These are phyloP conservation scores for Megaleporinus macrocephalus DNA, from an alignment of 2,113 vertebrate genomes.

Conservation along the genomic window DNA sequence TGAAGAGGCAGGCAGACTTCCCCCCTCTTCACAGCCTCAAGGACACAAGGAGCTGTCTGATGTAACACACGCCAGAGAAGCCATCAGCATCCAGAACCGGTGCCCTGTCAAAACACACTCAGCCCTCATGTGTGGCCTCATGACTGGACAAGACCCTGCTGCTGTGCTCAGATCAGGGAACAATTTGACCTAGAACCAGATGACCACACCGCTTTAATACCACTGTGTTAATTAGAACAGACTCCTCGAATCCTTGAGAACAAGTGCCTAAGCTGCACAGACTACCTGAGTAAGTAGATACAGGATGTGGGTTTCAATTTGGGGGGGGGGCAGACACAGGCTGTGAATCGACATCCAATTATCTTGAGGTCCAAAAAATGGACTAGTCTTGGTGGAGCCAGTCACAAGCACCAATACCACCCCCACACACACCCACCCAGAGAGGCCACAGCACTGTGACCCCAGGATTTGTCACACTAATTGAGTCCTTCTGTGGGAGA, in stretches of 20 bases:
- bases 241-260: slow-evolving; percentile 31
- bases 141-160: slow-evolving; percentile 43
- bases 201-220: slow-evolving; percentile 15
- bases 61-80: slow-evolving; percentile 38
- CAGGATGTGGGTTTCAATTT: slow-evolving; percentile 74
- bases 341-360: slow-evolving; percentile 76
- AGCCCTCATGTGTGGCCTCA: slow-evolving; percentile 35
- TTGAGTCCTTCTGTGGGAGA: slow-evolving; percentile 52
- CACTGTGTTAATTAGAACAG: slow-evolving; percentile 27
- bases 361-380: slow-evolving; percentile 73
- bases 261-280: slow-evolving; percentile 32
- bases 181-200: slow-evolving; percentile 31
- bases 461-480: slow-evolving; percentile 61
- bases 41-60: slow-evolving; percentile 65
- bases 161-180: slow-evolving; percentile 21
- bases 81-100: slow-evolving; percentile 42
- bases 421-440: slow-evolving; percentile 16
- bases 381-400: slow-evolving; percentile 73
- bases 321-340: slow-evolving; percentile 49
- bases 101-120: slow-evolving; percentile 51
- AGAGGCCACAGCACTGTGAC: slow-evolving; percentile 38
- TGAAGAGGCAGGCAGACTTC: slow-evolving; percentile 59
- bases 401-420: slow-evolving; percentile 52
- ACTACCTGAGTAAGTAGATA: slow-evolving; percentile 66
- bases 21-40: slow-evolving; percentile 73